Conservation (phyloP, 2,888 invertebrate genomes). For the Rhagonycha lutea region DNA sequence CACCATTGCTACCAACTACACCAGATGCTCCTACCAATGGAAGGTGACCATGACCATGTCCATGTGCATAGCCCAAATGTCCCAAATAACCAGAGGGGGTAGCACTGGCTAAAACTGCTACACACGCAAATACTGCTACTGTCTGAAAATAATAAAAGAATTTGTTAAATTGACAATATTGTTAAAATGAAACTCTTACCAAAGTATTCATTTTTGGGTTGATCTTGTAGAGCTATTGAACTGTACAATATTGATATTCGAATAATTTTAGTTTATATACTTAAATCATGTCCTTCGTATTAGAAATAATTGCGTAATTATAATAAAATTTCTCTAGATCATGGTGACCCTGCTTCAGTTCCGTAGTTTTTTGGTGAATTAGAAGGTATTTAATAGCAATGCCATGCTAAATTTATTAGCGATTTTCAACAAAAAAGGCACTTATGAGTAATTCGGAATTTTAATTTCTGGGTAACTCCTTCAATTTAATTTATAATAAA, state of each 20-base stretch:
- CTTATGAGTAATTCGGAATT: not conserved
- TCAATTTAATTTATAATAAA: not conserved
- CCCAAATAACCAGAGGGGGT: not conserved
- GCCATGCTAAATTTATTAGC: not conserved
- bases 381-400: not conserved
- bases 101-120: not conserved
- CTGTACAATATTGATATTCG: not conserved
- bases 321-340: not conserved
- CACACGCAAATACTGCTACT: not conserved
- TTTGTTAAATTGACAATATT: not conserved
- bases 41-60: not conserved
- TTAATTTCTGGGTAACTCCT: not conserved
- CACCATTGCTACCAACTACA: slow-evolving; percentile 24
- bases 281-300: not conserved
- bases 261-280: not conserved
- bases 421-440: not conserved
- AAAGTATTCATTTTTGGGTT: not conserved
- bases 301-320: not conserved
- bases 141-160: not conserved
- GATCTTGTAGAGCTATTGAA: not conserved
- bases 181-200: not conserved
- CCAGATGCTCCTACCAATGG: slow-evolving; percentile 23
- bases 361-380: not conserved
- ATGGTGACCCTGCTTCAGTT: not conserved
- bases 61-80: not conserved